These are phyloP conservation scores for Conomelus anceps DNA, from an alignment of 2,888 invertebrate genomes.

Conservation along the genomic window DNA sequence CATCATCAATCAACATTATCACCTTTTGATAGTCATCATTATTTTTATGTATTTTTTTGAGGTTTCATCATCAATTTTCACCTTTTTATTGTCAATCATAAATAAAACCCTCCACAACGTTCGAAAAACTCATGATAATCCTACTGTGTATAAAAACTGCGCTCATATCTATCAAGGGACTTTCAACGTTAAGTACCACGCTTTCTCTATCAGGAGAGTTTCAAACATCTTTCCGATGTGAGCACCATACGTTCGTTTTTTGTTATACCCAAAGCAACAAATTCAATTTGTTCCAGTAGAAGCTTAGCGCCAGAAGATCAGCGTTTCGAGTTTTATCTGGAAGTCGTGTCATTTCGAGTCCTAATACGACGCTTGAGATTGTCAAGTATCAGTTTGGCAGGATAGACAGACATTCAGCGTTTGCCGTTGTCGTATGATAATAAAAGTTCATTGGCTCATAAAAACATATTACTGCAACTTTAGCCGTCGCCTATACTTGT, in stretches of 20 bases:
- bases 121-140: neutral
- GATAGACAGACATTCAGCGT: neutral
- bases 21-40: no score
- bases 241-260: neutral
- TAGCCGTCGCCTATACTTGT: no score
- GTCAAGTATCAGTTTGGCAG: neutral
- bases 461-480: conserved; percentile 3
- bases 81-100: neutral
- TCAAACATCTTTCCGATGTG: neutral
- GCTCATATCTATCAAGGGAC: no score
- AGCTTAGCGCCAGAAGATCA: neutral
- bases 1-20: no score
- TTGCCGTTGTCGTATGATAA: neutral
- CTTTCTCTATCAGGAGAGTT: no score
- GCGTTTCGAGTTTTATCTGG: neutral
- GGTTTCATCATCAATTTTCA: neutral
- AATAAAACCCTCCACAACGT: neutral
- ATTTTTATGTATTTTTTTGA: no score
- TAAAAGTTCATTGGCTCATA: conserved; percentile 7
- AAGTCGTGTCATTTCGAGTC: neutral
- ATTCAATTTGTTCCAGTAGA: neutral
- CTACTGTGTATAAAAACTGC: neutral
- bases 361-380: neutral
- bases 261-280: neutral
- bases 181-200: no score